Evolutionary conservation across 1,140 invertebrate species (phyloP).

Genomic region (Sitodiplosis mosellana): DNA sequence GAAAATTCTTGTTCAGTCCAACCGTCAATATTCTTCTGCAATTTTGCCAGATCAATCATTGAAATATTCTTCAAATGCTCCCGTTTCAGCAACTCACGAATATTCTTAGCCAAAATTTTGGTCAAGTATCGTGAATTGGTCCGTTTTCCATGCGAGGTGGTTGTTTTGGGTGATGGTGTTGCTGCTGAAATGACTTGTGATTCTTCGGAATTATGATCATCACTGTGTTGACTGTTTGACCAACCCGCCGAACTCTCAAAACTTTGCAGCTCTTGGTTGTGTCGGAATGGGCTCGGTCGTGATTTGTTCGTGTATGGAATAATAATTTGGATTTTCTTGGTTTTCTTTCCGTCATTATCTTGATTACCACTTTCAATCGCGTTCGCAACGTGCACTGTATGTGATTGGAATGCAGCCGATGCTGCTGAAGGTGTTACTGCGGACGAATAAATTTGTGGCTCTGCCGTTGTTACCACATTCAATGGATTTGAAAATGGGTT

Average conservation of each 20-base stretch:
- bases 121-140: constrained; percentile 16
- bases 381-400: constrained; percentile 19
- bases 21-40: constrained; percentile 66
- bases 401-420: constrained; percentile 17
- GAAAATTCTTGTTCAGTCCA: constrained; percentile 65
- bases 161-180: constrained; percentile 12
- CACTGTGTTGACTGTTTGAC: constrained; percentile 14
- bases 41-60: constrained; percentile 45
- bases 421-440: constrained; percentile 17
- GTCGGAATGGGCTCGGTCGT: constrained; percentile 33
- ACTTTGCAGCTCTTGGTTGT: constrained; percentile 14
- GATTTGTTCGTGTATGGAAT: constrained; percentile 53
- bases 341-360: constrained; percentile 15
- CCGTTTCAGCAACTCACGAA: constrained; percentile 16
- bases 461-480: constrained; percentile 9
- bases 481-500: neutral
- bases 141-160: constrained; percentile 4
- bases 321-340: constrained; percentile 48
- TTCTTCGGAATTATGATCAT: constrained; percentile 24
- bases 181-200: constrained; percentile 22
- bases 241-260: constrained; percentile 17
- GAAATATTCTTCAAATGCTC: constrained; percentile 24
- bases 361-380: constrained; percentile 14
- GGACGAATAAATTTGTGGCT: constrained; percentile 20
- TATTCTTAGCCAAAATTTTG: constrained; percentile 22